Evolutionary conservation across 2,797 vertebrate genomes (phyloP), one percentile per base, ranked within the genome.

Genomic region (Xerus rutilus): DNA sequence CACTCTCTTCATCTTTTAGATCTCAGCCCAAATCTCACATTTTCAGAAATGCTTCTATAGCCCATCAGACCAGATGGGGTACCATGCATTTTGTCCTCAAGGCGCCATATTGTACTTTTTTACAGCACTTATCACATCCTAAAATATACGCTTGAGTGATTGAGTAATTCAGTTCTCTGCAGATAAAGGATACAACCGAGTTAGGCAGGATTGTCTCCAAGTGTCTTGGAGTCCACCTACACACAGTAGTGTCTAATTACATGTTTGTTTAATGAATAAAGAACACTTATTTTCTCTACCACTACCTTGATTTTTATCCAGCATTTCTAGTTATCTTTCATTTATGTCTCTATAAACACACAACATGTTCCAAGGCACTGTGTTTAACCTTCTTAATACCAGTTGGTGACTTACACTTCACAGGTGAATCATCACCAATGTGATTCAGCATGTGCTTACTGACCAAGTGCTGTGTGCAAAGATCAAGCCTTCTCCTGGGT

Each of bases 181-280:
- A 85, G 52, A 76, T 82, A 89, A 91, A 62, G 32, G 15, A 18
- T 57, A 43, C 52, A 65, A 69, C 57, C 70, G 49, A 90, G 11
- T 77, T 57, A 65, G 65, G 43, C n/a, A 32, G 23, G 28, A 86
- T 70, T 90, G 32, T 93, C 70, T 86, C 52, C 30, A 35, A 54
- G 35, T 54, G 25, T 35, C 65, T 67, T 12, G 54, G 9, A 62
- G 17, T 49, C 52, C 17, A 64, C 43, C 65, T 76, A n/a, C 39
- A 64, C 21, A 90, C 10, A 96, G 54, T 73, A 54, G 18, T 89
- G 45, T 25, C 59, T 95, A 92, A 91, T 72, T 39, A 89, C 82
- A 72, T 67, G 14, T 69, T 77, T 86, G 30, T 35, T 78, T 93
- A 78, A 92, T 93, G 67, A 83, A 82, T 57, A 64, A 95, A 57